These are phyloP conservation scores for Drosophila truncata DNA, from an alignment of 1,140 invertebrate species.

Conservation along the genomic window DNA sequence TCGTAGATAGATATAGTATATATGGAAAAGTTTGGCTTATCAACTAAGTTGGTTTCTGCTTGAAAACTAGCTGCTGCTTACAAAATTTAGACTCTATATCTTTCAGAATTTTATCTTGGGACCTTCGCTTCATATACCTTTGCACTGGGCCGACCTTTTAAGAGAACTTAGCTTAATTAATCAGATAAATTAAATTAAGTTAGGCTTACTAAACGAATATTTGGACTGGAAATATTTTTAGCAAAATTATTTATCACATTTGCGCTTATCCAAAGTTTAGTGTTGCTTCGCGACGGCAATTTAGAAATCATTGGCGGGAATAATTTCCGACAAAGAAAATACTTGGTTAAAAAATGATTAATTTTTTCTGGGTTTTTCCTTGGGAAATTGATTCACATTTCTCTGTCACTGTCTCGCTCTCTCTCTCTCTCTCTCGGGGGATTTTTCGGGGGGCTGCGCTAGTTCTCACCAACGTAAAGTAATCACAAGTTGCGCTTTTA, in stretches of 20 bases:
- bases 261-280: slow-evolving; percentile 73
- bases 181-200: slow-evolving; percentile 39
- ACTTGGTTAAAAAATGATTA: slow-evolving; percentile 34
- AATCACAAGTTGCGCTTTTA: slow-evolving; percentile 80
- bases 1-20: slow-evolving; percentile 24
- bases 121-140: slow-evolving; percentile 2
- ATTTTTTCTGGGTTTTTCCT: slow-evolving; percentile 47
- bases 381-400: slow-evolving; percentile 69
- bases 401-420: slow-evolving; percentile 43
- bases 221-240: slow-evolving; percentile 70
- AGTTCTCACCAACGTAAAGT: slow-evolving; percentile 80
- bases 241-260: slow-evolving; percentile 80
- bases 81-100: slow-evolving; percentile 31
- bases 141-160: slow-evolving; percentile 33
- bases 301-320: slow-evolving; percentile 47
- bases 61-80: slow-evolving; percentile 75
- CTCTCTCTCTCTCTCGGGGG: slow-evolving; percentile 31
- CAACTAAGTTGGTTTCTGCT: slow-evolving; percentile 55
- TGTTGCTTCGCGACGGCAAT: slow-evolving; percentile 55
- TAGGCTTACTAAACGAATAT: slow-evolving; percentile 57
- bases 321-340: slow-evolving; percentile 51
- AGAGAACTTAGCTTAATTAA: slow-evolving; percentile 37
- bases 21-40: slow-evolving; percentile 68
- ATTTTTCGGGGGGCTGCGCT: slow-evolving; percentile 54
- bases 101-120: slow-evolving; percentile 11